Base-by-base conservation (phyloP, 2,888 invertebrate genomes). In the Trileptium ribeirensis region DNA sequence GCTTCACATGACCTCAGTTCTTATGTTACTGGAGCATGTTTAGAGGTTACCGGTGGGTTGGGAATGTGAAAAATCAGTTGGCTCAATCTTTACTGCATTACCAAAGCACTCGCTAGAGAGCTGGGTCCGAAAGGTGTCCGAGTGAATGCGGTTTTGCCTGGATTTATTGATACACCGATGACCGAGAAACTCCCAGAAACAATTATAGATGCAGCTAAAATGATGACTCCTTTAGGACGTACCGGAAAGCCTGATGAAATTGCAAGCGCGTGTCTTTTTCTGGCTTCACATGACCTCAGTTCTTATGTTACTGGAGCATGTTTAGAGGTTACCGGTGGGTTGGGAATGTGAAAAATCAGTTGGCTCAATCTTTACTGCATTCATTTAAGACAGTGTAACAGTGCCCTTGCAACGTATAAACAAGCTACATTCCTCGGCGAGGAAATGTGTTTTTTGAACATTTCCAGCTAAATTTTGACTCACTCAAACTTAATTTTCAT, bases 131-230 rank as follows among this genome's bases (percentile, higher is more conserved):
- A 40, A 40, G 51, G 91, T 34, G 90, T 92, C 70, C 92, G 94
- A 83, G 93, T 94, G 79, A 97, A 97, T 89, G 92, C 92, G 1
- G 91, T 97, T 29, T 89, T 96, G 84, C 97, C 97, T 15, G 97
- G 96, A 0, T 93, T 95, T 86, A 94, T 96, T 81, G 91, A 92
- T 77, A 95, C 96, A 1, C 94, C 95, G 0, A 96, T 97, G 92
- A 92, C 93, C 0, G 90, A 91, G 34, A 91, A 91, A 0, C 92
- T 96, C 1, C 96, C 96, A 0, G 94, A 94, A 0, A 93, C 8
- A 8, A 31, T 31, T 3, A 31, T 78, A 2, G 29, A 67, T 24
- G 64, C 3, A n/a, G 1, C 29, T 15, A 36, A 2, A 36, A 19
- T 37, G 2, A 1, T 78, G 34, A 75, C 33, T 75, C 79, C 79